These are phyloP conservation scores for Calidris pygmaea DNA, from an alignment of 2,113 vertebrate genomes.

Conservation along the genomic window DNA sequence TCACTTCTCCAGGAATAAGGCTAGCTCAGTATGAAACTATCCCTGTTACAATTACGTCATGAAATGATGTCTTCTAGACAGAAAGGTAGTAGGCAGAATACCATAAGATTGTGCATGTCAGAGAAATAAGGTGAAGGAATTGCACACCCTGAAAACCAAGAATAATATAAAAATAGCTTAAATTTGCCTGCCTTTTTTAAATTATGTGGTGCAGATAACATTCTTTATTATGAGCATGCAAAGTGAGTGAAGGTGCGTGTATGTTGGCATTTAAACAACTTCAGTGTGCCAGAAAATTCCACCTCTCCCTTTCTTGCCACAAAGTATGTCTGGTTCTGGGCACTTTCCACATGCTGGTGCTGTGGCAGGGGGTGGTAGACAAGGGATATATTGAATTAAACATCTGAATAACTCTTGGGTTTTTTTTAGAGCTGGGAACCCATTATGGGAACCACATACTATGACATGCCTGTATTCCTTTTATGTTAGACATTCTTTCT, in stretches of 20 bases:
- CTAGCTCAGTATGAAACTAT: background rate
- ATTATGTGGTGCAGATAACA: background rate
- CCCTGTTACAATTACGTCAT: background rate
- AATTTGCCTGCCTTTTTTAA: background rate
- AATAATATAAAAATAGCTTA: background rate
- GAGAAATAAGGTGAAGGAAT: background rate
- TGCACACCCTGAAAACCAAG: background rate
- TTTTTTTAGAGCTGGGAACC: background rate
- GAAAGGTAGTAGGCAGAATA: background rate
- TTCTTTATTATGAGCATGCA: background rate
- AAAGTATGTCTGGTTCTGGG: background rate
- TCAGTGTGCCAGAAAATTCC: background rate
- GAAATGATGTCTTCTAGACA: background rate
- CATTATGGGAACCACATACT: background rate
- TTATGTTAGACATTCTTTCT: background rate
- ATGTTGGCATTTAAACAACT: background rate
- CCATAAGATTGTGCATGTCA: background rate
- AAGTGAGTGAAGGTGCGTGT: background rate
- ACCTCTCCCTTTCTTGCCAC: background rate
- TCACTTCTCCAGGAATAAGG: background rate
- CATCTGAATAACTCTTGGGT: background rate
- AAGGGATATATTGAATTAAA: background rate
- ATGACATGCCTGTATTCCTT: background rate
- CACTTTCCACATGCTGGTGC: background rate
- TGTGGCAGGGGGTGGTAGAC: background rate